Evolutionary conservation across 2,888 invertebrate genomes (phyloP).

Genomic region (Byasa hedistus): DNA sequence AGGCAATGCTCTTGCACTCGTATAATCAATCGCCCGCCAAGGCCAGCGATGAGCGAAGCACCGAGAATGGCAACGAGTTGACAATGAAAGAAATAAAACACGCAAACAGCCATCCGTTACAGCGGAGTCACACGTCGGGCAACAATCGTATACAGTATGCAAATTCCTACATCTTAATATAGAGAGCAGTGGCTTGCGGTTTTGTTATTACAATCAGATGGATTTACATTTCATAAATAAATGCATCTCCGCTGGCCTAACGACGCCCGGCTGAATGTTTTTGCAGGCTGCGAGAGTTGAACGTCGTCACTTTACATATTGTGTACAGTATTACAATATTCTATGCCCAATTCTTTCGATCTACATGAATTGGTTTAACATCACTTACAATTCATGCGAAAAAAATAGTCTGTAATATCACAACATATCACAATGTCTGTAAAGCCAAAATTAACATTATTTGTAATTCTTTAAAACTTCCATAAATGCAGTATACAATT

Average conservation of each 20-base stretch:
- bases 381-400: not conserved
- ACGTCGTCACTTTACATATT: not conserved
- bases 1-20: not conserved
- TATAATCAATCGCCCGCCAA: slow-evolving; percentile 26
- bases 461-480: too few species aligned
- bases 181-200: slow-evolving; percentile 71
- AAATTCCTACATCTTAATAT: slow-evolving; percentile 80
- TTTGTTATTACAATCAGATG: slow-evolving; percentile 80
- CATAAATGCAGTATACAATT: too few species aligned
- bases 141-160: slow-evolving; percentile 64
- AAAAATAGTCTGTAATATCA: not conserved
- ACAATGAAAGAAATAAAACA: slow-evolving; percentile 42
- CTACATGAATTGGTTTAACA: not conserved
- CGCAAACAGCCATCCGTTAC: slow-evolving; percentile 45
- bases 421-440: not conserved
- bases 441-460: not conserved
- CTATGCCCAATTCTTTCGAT: not conserved
- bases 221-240: slow-evolving; percentile 81
- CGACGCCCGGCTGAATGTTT: slow-evolving; percentile 63
- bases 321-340: not conserved
- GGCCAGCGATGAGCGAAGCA: slow-evolving; percentile 26
- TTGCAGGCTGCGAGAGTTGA: slow-evolving; percentile 54
- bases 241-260: slow-evolving; percentile 71
- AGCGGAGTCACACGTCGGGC: slow-evolving; percentile 59
- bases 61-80: slow-evolving; percentile 31